These are phyloP conservation scores for Ethmia dodecea DNA, from an alignment of 2,888 invertebrate genomes.

Conservation along the genomic window DNA sequence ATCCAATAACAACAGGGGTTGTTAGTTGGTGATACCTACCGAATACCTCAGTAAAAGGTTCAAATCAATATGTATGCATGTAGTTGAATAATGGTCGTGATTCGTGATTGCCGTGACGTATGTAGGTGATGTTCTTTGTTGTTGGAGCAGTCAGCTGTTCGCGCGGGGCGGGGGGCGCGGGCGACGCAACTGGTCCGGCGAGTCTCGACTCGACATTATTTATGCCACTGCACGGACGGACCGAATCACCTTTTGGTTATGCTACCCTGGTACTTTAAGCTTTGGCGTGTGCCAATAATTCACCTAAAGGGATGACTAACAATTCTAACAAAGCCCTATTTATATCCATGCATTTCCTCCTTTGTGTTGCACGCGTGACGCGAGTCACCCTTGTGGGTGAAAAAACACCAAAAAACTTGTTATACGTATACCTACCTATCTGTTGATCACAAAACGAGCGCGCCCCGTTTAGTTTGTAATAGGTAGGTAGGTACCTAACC, in stretches of 20 bases:
- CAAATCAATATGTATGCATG: constrained; percentile 21
- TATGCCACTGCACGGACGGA: constrained; percentile 1
- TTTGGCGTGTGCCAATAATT: constrained; percentile 3
- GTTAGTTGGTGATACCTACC: no score
- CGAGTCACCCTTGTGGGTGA: no score
- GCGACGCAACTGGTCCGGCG: constrained; percentile 42
- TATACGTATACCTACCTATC: no score
- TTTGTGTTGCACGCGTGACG: no score
- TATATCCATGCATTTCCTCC: no score
- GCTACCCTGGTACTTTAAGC: constrained; percentile 1
- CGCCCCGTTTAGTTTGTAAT: no score
- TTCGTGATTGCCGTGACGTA: constrained; percentile 25
- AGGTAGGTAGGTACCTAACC: no score
- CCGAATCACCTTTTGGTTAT: constrained; percentile 4
- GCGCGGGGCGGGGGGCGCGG: constrained; percentile 25
- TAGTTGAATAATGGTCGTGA: constrained; percentile 24
- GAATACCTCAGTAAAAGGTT: constrained; percentile 4
- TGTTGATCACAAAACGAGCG: no score
- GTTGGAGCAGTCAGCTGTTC: constrained; percentile 65
- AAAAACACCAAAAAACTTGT: no score
- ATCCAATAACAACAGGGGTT: no score
- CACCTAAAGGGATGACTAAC: no score
- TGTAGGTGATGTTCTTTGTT: constrained; percentile 57
- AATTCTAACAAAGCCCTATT: no score
- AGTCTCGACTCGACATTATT: constrained; percentile 19